Percentiles rank a stretch among this genome's conserved stretches.
These are phyloP conservation scores for Cantharis rustica DNA, from an alignment of 2,888 invertebrate species.

Conservation along the genomic window DNA sequence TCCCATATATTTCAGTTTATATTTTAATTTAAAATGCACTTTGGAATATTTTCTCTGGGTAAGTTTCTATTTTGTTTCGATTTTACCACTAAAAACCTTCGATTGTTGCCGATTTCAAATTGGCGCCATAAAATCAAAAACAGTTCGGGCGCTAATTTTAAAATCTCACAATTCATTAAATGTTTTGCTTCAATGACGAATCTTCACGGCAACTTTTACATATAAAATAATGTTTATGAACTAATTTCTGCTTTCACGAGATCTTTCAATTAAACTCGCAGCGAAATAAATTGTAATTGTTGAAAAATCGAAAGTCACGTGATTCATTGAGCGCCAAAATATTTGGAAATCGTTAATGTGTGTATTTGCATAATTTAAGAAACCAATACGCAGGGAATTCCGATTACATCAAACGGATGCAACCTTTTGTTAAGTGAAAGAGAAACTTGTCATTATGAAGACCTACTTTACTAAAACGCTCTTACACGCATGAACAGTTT, in stretches of 20 bases:
- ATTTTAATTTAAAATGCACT: constrained; percentile 29
- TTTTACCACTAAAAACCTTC: background rate
- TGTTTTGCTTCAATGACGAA: background rate
- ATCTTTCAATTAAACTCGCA: background rate
- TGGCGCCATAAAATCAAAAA: background rate
- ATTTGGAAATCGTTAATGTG: background rate
- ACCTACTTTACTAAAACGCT: constrained; percentile 12
- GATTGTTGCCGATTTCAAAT: background rate
- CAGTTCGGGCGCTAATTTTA: background rate
- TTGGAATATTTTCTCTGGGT: constrained; percentile 29
- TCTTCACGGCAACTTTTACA: background rate
- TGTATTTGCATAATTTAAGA: background rate
- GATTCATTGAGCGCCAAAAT: background rate
- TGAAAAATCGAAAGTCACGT: background rate
- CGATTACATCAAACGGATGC: constrained; percentile 40
- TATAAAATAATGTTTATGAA: background rate
- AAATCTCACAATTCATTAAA: background rate
- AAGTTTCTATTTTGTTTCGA: constrained; percentile 14
- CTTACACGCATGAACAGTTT: background rate
- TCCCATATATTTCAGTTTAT: constrained; percentile 1
- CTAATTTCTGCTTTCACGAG: background rate
- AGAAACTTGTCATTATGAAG: constrained; percentile 23
- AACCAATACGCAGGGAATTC: constrained; percentile 33
- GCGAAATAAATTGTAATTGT: background rate
- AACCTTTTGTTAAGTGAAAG: constrained; percentile 35